Percentiles rank a stretch among this genome's conserved stretches.
These are phyloP conservation scores for Morinoia aosen DNA, from an alignment of 2,888 invertebrate genomes.

Conservation along the genomic window DNA sequence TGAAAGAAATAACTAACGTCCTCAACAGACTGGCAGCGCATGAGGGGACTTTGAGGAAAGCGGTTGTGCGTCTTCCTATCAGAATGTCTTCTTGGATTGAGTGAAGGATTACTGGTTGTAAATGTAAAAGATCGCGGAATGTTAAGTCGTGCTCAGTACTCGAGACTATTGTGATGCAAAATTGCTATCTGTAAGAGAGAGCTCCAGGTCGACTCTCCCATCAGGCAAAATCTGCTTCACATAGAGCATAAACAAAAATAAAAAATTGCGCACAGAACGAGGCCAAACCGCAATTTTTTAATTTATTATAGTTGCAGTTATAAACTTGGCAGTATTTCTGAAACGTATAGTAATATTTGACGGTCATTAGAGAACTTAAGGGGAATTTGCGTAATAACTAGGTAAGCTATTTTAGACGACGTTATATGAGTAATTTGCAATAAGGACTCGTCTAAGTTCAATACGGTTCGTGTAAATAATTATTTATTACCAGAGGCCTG, in stretches of 20 bases:
- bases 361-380: too few relatives aligned
- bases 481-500: too few relatives aligned
- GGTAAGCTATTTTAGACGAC: too few relatives aligned
- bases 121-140: not conserved
- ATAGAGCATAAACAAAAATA: not conserved
- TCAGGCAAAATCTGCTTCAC: not conserved
- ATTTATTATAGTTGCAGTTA: too few relatives aligned
- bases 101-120: not conserved
- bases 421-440: too few relatives aligned
- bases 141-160: not conserved
- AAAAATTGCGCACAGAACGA: too few relatives aligned
- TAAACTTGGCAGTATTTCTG: too few relatives aligned
- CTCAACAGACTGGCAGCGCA: not conserved
- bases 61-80: not conserved
- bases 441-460: too few relatives aligned
- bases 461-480: too few relatives aligned
- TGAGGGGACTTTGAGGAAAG: not conserved
- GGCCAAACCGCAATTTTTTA: too few relatives aligned
- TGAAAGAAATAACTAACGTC: conserved; percentile 6
- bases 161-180: not conserved
- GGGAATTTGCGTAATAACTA: too few relatives aligned
- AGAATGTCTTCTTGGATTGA: not conserved
- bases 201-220: not conserved
- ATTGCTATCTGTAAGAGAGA: not conserved
- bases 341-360: too few relatives aligned